A percentile compares a stretch with the other conserved stretches of the same genome.
These are phyloP conservation scores for Colletes collaris DNA, from an alignment of 2,888 invertebrate genomes.

Conservation along the genomic window DNA sequence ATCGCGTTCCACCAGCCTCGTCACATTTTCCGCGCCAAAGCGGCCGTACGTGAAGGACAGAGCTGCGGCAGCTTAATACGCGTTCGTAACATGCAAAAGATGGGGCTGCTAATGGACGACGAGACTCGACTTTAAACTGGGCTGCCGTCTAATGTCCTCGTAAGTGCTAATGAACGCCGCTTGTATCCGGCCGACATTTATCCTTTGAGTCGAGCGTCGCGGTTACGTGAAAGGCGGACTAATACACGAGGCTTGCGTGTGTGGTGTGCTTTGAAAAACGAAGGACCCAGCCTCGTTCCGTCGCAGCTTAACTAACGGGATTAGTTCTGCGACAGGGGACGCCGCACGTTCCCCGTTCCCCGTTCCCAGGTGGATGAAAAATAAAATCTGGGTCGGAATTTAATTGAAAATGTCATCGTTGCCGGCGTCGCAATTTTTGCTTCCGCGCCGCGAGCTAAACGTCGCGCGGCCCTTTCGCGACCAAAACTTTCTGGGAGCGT, in stretches of 20 bases:
- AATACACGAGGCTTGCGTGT: conserved; percentile 28
- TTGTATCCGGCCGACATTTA: conserved; percentile 66
- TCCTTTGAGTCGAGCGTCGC: conserved; percentile 61
- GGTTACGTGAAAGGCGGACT: conserved; percentile 48
- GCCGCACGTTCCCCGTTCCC: too few relatives aligned
- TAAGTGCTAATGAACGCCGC: conserved; percentile 67
- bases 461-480: background rate
- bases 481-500: too few relatives aligned
- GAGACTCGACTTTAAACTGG: conserved; percentile 55
- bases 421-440: background rate
- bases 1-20: conserved; percentile 39
- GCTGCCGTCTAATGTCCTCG: conserved; percentile 68
- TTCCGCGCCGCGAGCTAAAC: background rate
- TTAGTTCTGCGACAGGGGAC: conserved; percentile 6
- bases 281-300: conserved; percentile 2
- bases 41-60: conserved; percentile 30
- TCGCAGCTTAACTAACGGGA: conserved; percentile 18
- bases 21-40: conserved; percentile 45
- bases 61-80: conserved; percentile 46
- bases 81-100: conserved; percentile 62
- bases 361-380: conserved; percentile 2
- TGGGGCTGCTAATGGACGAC: conserved; percentile 65
- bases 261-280: conserved; percentile 41
- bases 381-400: conserved; percentile 6
- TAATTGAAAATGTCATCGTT: conserved; percentile 4